These are phyloP conservation scores for Crotalus tigris DNA, from an alignment of 2,113 vertebrate species.

Conservation along the genomic window DNA sequence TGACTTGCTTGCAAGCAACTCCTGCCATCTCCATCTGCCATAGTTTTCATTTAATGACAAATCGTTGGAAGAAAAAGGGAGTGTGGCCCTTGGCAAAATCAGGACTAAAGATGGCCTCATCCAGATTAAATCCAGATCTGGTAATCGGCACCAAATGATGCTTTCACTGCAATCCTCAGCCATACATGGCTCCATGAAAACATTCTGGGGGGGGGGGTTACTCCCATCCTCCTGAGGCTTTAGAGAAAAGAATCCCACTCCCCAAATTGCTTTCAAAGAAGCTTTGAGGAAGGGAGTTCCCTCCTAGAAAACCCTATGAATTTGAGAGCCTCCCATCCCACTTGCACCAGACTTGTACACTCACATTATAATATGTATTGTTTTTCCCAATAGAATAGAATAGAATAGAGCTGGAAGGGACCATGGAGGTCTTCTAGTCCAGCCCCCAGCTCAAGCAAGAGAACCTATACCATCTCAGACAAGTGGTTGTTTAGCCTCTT, in stretches of 20 bases:
- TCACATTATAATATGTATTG: background rate
- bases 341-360: background rate
- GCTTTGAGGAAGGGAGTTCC: background rate
- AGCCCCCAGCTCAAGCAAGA: too few species aligned
- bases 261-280: background rate
- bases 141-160: background rate
- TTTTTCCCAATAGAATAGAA: too few species aligned
- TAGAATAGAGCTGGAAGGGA: too few species aligned
- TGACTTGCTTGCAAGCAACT: background rate
- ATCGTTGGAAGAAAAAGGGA: background rate
- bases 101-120: background rate
- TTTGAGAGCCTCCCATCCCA: background rate
- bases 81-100: background rate
- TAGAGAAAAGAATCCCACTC: background rate
- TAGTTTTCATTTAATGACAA: too few species aligned
- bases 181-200: fast-evolving
- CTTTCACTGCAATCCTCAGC: background rate
- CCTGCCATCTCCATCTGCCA: background rate
- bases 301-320: background rate
- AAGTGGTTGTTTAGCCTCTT: too few species aligned
- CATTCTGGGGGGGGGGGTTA: background rate
- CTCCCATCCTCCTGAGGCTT: background rate
- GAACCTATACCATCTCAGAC: too few species aligned
- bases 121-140: background rate
- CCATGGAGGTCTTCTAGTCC: too few species aligned